Evolutionary conservation across 2,797 vertebrate species (phyloP).

Genomic region (Eospalax fontanierii): DNA sequence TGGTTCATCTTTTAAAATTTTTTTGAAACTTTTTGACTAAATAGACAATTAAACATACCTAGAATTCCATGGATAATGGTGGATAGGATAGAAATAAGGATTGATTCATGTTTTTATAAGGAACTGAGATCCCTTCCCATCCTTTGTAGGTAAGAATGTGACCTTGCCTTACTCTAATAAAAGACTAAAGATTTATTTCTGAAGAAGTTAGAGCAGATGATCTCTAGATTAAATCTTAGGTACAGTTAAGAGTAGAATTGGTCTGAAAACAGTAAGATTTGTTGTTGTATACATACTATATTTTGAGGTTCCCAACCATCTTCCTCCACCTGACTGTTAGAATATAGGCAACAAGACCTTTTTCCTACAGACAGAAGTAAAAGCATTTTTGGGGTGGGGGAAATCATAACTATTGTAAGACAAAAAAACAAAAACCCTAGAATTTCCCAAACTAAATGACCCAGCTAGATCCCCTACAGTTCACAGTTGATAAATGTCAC

Average conservation of each 20-base stretch:
- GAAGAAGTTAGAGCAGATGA: constrained; percentile 37
- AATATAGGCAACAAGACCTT: background rate
- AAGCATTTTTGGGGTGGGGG: background rate
- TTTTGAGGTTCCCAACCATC: constrained; percentile 18
- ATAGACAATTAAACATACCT: constrained; percentile 22
- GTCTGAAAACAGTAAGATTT: constrained; percentile 52
- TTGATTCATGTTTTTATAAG: constrained; percentile 38
- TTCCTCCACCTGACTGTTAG: constrained; percentile 23
- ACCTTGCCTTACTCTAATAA: background rate
- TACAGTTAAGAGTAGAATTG: constrained; percentile 40
- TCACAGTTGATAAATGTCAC: constrained; percentile 44
- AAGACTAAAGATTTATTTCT: constrained; percentile 60
- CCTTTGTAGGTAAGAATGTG: background rate
- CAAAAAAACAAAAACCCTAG: background rate
- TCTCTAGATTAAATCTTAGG: constrained; percentile 44
- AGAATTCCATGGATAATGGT: constrained; percentile 6
- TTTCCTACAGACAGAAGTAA: constrained; percentile 17
- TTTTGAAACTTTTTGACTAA: constrained; percentile 41
- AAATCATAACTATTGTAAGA: constrained; percentile 26
- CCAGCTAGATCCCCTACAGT: background rate
- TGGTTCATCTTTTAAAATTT: constrained; percentile 58
- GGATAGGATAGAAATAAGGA: constrained; percentile 34
- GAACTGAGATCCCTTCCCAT: constrained; percentile 37
- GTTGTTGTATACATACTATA: background rate
- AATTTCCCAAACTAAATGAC: constrained; percentile 51